Percentiles rank a stretch among this genome's conserved stretches.
phyloP scores from a whole-genome alignment of 2,888 invertebrate species.

The Leucania comma region DNA sequence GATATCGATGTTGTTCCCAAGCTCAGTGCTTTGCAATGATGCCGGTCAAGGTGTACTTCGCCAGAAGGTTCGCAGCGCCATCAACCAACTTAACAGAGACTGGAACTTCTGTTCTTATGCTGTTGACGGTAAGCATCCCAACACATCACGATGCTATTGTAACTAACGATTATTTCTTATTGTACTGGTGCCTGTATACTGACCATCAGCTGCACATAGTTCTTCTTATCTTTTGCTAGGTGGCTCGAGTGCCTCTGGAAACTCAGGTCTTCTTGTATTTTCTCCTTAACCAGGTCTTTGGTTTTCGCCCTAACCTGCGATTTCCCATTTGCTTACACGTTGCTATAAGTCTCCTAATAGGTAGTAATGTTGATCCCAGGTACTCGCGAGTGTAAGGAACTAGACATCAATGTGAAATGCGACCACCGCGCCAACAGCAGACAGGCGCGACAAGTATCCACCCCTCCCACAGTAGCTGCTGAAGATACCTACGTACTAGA shows the following conservation, averaged over 20 bases:
- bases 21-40: constrained; percentile 98
- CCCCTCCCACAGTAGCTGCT: constrained; percentile 90
- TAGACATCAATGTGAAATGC: constrained; percentile 97
- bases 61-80: constrained; percentile 96
- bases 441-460: constrained; percentile 91
- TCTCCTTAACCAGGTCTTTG: neutral
- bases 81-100: constrained; percentile 97
- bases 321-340: too few relatives aligned
- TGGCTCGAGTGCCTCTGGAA: too few relatives aligned
- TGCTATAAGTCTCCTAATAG: neutral
- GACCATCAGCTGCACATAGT: too few relatives aligned
- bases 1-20: constrained; percentile 98
- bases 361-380: constrained; percentile 79
- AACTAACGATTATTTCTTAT: neutral
- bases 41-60: constrained; percentile 98
- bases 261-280: neutral
- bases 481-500: constrained; percentile 96
- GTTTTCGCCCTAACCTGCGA: neutral
- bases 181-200: neutral
- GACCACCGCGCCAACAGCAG: constrained; percentile 94
- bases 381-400: constrained; percentile 96
- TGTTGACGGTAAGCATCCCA: constrained; percentile 92
- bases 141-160: neutral
- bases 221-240: neutral
- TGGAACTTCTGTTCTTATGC: constrained; percentile 99